These are phyloP conservation scores for Styela clava DNA, from an alignment of 23 tunicate species.

Conservation along the genomic window DNA sequence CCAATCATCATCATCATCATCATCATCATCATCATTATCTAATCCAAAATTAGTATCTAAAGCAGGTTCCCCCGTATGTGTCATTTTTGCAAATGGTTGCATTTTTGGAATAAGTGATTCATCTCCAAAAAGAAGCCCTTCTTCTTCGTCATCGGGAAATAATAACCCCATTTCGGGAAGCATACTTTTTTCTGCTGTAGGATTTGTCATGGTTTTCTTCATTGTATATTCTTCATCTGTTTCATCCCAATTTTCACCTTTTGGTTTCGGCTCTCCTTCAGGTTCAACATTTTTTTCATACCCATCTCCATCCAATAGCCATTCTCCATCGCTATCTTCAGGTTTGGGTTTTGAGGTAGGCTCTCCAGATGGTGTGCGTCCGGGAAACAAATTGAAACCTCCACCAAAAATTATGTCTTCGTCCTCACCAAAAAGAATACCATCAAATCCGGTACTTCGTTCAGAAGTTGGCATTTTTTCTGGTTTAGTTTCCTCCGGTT, in stretches of 20 bases:
- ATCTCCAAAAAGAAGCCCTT: not conserved
- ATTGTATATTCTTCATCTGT: not conserved
- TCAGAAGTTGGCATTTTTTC: not conserved
- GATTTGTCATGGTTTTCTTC: not conserved
- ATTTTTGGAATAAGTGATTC: not conserved
- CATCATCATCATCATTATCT: not conserved
- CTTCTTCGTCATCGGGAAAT: not conserved
- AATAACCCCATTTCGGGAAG: not conserved
- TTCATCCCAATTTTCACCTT: not conserved
- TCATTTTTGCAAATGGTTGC: not conserved
- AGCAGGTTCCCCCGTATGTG: not conserved
- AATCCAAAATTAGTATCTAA: too few relatives aligned
- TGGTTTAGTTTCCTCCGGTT: not conserved
- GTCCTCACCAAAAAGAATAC: not conserved
- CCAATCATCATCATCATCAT: not conserved
- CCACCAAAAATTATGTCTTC: not conserved
- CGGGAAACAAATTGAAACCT: too few relatives aligned
- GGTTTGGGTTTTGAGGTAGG: too few relatives aligned
- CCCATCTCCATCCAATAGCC: not conserved
- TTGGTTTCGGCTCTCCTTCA: not conserved
- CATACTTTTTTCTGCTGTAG: not conserved
- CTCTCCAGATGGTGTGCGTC: too few relatives aligned
- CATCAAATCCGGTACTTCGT: not conserved
- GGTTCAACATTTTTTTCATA: not conserved
- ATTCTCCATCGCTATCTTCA: not conserved